phyloP scores from a whole-genome alignment of 2,797 vertebrate genomes.

The Etheostoma perlongum region DNA sequence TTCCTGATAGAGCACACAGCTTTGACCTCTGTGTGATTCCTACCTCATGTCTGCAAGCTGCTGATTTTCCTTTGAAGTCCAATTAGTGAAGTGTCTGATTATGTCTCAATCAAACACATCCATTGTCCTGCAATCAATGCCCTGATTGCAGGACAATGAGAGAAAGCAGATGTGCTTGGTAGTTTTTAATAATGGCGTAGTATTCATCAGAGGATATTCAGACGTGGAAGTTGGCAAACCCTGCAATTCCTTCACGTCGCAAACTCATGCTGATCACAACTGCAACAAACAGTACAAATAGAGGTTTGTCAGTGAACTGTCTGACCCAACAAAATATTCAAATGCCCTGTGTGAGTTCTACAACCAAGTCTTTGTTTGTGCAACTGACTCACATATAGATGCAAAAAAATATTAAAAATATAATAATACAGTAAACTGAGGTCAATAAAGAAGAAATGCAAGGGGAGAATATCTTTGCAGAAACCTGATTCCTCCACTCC shows the following conservation, averaged over 20 bases:
- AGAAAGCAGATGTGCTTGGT: conserved; percentile 54
- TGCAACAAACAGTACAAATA: conserved; percentile 4
- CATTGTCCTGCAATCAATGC: conserved; percentile 83
- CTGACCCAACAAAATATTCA: neutral
- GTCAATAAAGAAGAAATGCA: neutral
- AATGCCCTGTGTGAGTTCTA: neutral
- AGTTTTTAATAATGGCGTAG: conserved; percentile 63
- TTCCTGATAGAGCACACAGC: conserved; percentile 16
- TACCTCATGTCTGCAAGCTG: conserved; percentile 55
- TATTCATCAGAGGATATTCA: conserved; percentile 70
- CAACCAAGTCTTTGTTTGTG: neutral
- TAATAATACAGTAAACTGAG: neutral
- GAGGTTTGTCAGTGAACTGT: neutral
- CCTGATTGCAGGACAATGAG: conserved; percentile 75
- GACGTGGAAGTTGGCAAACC: conserved; percentile 59
- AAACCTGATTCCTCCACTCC: too few species aligned
- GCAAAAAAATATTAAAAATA: neutral
- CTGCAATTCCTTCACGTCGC: conserved; percentile 36
- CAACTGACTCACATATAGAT: neutral
- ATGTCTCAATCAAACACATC: conserved; percentile 79
- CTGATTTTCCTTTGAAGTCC: conserved; percentile 79
- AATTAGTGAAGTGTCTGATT: conserved; percentile 84
- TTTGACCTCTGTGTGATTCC: conserved; percentile 66
- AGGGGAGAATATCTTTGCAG: neutral
- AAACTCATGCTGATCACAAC: conserved; percentile 41